These are phyloP conservation scores for Orius insidiosus DNA, from an alignment of 1,140 invertebrate species.

Conservation along the genomic window DNA sequence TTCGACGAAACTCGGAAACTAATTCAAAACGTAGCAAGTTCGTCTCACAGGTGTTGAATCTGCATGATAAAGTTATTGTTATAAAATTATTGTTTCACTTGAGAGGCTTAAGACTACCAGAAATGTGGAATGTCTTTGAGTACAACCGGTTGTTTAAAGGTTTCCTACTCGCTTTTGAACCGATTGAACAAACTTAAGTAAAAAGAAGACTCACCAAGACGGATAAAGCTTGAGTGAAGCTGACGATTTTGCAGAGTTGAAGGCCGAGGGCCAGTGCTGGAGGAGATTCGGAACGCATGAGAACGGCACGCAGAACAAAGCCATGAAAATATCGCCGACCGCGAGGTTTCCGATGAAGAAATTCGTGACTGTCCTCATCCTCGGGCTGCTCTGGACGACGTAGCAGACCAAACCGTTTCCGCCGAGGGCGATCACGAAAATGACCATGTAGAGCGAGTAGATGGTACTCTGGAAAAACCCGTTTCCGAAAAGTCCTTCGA, in stretches of 20 bases:
- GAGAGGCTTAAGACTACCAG: no score
- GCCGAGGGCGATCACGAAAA: constrained; percentile 54
- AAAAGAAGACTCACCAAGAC: constrained; percentile 42
- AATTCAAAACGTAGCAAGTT: no score
- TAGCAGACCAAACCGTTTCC: constrained; percentile 71
- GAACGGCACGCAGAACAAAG: constrained; percentile 72
- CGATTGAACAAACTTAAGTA: no score
- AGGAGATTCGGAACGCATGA: constrained; percentile 57
- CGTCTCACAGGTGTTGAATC: no score
- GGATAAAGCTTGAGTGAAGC: constrained; percentile 60
- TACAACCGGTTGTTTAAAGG: no score
- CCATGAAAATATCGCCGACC: constrained; percentile 68
- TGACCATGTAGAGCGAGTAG: constrained; percentile 51
- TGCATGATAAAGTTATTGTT: no score
- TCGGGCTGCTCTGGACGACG: constrained; percentile 52
- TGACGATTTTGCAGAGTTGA: constrained; percentile 55
- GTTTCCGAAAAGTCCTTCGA: constrained; percentile 10
- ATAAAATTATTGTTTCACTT: no score
- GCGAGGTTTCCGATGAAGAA: constrained; percentile 75
- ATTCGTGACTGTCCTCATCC: constrained; percentile 76
- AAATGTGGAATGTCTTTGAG: no score
- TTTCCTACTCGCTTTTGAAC: no score
- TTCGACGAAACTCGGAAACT: no score
- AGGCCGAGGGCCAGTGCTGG: constrained; percentile 71
- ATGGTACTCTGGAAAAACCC: constrained; percentile 28